Conservation (phyloP, 2,888 invertebrate species). For the Neocrepidodera transversa region DNA sequence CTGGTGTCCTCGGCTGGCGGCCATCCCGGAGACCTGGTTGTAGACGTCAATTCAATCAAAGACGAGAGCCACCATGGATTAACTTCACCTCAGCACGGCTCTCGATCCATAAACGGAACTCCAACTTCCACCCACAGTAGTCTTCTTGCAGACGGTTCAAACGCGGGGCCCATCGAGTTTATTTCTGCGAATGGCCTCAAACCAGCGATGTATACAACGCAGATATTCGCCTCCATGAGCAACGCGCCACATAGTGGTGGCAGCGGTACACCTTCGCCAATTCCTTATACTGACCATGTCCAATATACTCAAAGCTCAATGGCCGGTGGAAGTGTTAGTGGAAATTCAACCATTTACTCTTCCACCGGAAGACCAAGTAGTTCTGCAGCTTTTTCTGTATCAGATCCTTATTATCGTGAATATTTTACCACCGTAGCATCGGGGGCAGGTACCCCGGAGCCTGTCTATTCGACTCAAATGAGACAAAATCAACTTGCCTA, state of each 20-base stretch:
- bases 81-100: conserved; percentile 71
- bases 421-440: conserved; percentile 72
- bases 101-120: conserved; percentile 72
- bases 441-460: conserved; percentile 67
- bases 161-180: conserved; percentile 61
- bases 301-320: conserved; percentile 57
- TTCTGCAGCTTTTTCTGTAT: conserved; percentile 68
- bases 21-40: conserved; percentile 60
- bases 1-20: conserved; percentile 59
- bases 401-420: conserved; percentile 82
- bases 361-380: conserved; percentile 54
- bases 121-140: conserved; percentile 71
- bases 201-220: conserved; percentile 71
- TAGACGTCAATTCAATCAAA: conserved; percentile 66
- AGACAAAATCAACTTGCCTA: conserved; percentile 65
- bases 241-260: conserved; percentile 57
- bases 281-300: conserved; percentile 61
- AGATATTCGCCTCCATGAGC: conserved; percentile 72
- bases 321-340: conserved; percentile 62
- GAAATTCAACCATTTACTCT: conserved; percentile 56
- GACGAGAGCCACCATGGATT: conserved; percentile 68
- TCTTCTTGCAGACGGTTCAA: conserved; percentile 65
- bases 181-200: conserved; percentile 63
- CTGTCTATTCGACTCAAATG: conserved; percentile 57
- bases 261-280: conserved; percentile 71